These are phyloP conservation scores for Plagiodera versicolora DNA, from an alignment of 2,888 invertebrate species.

Conservation along the genomic window DNA sequence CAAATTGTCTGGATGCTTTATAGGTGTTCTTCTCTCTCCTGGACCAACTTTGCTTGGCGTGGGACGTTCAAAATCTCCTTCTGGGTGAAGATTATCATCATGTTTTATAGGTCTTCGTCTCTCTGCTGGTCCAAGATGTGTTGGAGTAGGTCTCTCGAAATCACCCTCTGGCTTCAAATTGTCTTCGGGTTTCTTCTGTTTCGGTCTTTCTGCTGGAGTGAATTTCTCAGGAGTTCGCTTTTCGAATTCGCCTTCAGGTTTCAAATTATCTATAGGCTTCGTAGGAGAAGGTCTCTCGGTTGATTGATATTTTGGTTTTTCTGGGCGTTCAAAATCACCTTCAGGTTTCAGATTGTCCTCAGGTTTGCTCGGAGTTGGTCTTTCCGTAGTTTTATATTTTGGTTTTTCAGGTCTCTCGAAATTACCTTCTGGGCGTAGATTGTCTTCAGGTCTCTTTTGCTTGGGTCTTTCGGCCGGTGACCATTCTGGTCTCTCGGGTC, in stretches of 20 bases:
- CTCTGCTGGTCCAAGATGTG: constrained; percentile 56
- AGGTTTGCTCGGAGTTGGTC: constrained; percentile 60
- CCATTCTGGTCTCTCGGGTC: constrained; percentile 49
- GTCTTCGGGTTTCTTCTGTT: constrained; percentile 56
- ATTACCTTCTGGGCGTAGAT: constrained; percentile 63
- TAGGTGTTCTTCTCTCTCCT: constrained; percentile 54
- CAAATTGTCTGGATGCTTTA: constrained; percentile 61
- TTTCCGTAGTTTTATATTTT: constrained; percentile 55
- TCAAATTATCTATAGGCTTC: constrained; percentile 64
- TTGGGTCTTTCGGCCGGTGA: constrained; percentile 53
- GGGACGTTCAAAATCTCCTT: constrained; percentile 55
- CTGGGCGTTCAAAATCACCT: constrained; percentile 53
- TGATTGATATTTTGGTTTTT: constrained; percentile 50
- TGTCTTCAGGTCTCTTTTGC: constrained; percentile 62
- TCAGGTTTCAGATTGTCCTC: constrained; percentile 62
- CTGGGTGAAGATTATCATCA: constrained; percentile 57
- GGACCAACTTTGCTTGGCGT: constrained; percentile 51
- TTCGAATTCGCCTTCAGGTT: constrained; percentile 64
- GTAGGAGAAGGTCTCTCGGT: constrained; percentile 56
- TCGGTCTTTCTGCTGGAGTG: constrained; percentile 59
- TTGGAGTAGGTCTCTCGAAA: constrained; percentile 52
- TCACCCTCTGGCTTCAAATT: constrained; percentile 60
- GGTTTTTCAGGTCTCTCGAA: constrained; percentile 56
- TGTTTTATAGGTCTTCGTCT: constrained; percentile 60
- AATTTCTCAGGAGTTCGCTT: constrained; percentile 52